A percentile compares a stretch with the other conserved stretches of the same genome.
These are phyloP conservation scores for Belgica antarctica DNA, from an alignment of 2,888 invertebrate genomes.

Conservation along the genomic window DNA sequence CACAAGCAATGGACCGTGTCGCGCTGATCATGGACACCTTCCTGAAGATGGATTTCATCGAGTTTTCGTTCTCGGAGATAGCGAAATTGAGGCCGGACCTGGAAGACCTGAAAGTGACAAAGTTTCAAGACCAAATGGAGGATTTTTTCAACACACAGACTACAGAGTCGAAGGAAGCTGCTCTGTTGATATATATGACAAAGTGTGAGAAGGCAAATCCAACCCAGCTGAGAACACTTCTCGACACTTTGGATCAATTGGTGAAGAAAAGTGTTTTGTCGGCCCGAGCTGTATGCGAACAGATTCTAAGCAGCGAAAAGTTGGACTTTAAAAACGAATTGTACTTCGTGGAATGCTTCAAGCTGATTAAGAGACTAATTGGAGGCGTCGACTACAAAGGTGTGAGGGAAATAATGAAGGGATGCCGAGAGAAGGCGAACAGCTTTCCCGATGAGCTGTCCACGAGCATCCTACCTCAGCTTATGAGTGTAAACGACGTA, in stretches of 20 bases:
- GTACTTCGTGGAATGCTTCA: constrained; percentile 88
- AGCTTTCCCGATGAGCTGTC: constrained; percentile 75
- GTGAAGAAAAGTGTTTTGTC: constrained; percentile 71
- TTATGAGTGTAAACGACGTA: constrained; percentile 76
- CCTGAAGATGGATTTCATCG: constrained; percentile 77
- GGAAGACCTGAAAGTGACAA: constrained; percentile 66
- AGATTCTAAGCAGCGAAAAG: constrained; percentile 78
- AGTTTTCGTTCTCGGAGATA: constrained; percentile 87
- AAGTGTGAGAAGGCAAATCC: constrained; percentile 72
- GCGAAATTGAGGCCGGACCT: constrained; percentile 72
- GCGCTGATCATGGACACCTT: constrained; percentile 47
- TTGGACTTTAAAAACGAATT: constrained; percentile 76
- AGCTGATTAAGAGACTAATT: constrained; percentile 78
- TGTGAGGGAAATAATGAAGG: constrained; percentile 88
- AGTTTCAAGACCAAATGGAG: constrained; percentile 67
- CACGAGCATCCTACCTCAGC: constrained; percentile 75
- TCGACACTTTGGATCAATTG: constrained; percentile 71
- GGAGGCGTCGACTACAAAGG: constrained; percentile 94
- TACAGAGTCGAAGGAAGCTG: constrained; percentile 71
- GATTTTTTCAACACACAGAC: constrained; percentile 65
- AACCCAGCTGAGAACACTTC: constrained; percentile 71
- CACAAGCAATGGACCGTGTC: constrained; percentile 36
- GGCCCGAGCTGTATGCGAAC: constrained; percentile 84
- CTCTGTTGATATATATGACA: constrained; percentile 71
- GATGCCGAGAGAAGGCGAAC: constrained; percentile 84